These are phyloP conservation scores for Apodemia mormo DNA, from an alignment of 2,888 invertebrate genomes.

Conservation along the genomic window DNA sequence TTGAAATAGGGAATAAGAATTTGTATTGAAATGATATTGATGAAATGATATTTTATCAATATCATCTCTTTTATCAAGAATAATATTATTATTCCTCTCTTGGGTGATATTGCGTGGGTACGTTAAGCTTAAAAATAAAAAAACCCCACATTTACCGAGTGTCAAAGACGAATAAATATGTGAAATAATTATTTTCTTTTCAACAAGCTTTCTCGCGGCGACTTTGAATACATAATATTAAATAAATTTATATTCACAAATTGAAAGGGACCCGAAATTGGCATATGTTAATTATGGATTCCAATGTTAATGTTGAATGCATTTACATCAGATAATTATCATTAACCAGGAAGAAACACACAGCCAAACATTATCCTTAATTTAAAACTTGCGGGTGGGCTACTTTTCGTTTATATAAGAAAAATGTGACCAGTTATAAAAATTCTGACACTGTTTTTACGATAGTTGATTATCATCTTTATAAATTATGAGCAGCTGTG, in stretches of 20 bases:
- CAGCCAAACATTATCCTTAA: constrained; percentile 1
- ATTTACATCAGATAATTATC: constrained; percentile 5
- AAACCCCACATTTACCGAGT: too few species aligned
- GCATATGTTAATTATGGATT: not conserved
- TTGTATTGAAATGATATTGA: too few species aligned
- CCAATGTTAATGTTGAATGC: not conserved
- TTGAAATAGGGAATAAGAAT: too few species aligned
- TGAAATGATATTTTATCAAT: too few species aligned
- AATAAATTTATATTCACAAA: not conserved
- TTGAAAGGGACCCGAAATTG: not conserved
- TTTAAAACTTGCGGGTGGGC: constrained; percentile 3
- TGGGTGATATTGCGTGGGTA: too few species aligned
- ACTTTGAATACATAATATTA: too few species aligned
- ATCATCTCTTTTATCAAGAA: too few species aligned
- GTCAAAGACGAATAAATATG: not conserved
- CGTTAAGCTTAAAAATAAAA: too few species aligned
- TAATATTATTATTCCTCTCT: too few species aligned
- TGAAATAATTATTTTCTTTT: not conserved
- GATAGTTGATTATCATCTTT: not conserved
- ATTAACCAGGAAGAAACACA: constrained; percentile 11
- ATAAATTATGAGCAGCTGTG: not conserved
- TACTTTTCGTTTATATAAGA: not conserved
- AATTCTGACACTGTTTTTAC: not conserved
- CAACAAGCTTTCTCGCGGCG: too few species aligned
- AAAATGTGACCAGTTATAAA: not conserved